Evolutionary conservation across 2,113 vertebrate genomes (phyloP).

Genomic region (Haemorhous mexicanus): DNA sequence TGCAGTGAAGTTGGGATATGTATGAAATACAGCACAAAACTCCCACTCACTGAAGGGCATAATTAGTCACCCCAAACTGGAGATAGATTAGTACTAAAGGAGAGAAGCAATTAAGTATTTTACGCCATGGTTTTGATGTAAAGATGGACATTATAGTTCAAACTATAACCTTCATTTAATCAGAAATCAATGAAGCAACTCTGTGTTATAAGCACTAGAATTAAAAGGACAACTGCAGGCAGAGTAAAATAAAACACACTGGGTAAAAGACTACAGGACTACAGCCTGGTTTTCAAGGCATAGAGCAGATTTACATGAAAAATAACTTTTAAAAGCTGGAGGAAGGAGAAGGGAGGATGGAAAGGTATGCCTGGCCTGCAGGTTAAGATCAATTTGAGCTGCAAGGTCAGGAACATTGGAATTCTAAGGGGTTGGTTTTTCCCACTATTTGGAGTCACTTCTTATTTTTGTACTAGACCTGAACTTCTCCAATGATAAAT

Average conservation of each 20-base stretch:
- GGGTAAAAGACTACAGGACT: background rate
- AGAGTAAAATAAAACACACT: background rate
- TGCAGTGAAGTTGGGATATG: background rate
- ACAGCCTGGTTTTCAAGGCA: background rate
- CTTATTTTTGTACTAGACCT: background rate
- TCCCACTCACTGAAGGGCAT: background rate
- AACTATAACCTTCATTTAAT: background rate
- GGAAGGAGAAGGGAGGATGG: background rate
- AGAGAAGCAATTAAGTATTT: background rate
- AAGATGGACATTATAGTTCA: background rate
- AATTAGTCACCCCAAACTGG: background rate
- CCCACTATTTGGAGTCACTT: background rate
- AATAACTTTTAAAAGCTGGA: background rate
- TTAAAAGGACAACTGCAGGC: background rate
- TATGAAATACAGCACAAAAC: background rate
- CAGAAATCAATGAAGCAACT: background rate
- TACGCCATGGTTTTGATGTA: background rate
- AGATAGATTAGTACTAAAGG: background rate
- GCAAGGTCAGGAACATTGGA: background rate
- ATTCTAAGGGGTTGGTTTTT: slow-evolving; percentile 11
- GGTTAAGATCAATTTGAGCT: background rate
- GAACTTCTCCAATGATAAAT: background rate
- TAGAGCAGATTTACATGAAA: background rate
- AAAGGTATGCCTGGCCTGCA: background rate
- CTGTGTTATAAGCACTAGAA: background rate